phyloP scores from a whole-genome alignment of 2,888 invertebrate genomes.

The Fabriciana adippe region DNA sequence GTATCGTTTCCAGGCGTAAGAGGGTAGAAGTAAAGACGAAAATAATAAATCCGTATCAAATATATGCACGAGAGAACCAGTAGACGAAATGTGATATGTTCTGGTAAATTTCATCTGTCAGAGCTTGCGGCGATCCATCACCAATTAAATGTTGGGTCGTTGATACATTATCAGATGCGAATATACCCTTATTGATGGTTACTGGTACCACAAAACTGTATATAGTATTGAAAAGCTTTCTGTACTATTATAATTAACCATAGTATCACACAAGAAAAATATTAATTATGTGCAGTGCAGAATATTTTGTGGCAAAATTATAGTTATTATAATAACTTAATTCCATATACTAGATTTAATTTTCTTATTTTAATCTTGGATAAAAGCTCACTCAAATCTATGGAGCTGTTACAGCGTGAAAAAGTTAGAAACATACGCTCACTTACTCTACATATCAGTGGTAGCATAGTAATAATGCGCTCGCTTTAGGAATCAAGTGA shows the following conservation, averaged over 20 bases:
- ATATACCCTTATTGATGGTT: slow-evolving; percentile 72
- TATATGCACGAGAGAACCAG: slow-evolving; percentile 71
- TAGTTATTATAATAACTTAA: too few species aligned
- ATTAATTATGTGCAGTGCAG: background rate
- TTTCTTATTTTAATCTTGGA: too few species aligned
- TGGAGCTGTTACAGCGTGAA: too few species aligned
- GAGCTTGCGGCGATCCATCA: slow-evolving; percentile 69
- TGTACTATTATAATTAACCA: background rate
- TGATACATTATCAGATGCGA: slow-evolving; percentile 75
- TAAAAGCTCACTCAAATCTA: too few species aligned
- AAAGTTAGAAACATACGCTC: too few species aligned
- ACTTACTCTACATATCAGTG: too few species aligned
- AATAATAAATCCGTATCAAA: slow-evolving; percentile 80
- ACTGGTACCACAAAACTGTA: slow-evolving; percentile 62
- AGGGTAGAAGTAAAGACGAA: slow-evolving; percentile 76
- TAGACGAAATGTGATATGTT: slow-evolving; percentile 61
- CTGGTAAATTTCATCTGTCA: slow-evolving; percentile 63
- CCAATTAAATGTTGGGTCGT: slow-evolving; percentile 77
- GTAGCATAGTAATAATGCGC: too few species aligned
- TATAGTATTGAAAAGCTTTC: background rate
- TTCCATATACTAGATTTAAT: too few species aligned
- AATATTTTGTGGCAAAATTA: too few species aligned
- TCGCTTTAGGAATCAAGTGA: too few species aligned
- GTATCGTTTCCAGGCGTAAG: slow-evolving; percentile 77
- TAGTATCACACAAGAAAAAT: background rate